phyloP scores from a whole-genome alignment of 2,888 invertebrate genomes.

The Pollenia labialis region DNA sequence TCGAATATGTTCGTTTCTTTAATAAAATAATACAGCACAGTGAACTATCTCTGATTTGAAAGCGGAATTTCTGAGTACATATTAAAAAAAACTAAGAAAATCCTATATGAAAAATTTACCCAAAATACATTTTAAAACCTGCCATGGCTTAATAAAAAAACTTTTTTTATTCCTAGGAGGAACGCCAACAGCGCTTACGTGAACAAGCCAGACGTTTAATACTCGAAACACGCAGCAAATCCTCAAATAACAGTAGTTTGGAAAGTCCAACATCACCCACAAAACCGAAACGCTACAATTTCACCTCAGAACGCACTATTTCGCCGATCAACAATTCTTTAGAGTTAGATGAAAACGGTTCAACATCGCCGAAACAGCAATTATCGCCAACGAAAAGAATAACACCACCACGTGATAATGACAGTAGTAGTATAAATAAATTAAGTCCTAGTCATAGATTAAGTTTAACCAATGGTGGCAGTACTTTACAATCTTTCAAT shows the following conservation, averaged over 20 bases:
- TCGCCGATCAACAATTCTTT: slow-evolving; percentile 83
- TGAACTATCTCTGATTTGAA: too few relatives aligned
- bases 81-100: too few relatives aligned
- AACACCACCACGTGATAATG: slow-evolving; percentile 83
- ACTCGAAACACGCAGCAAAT: slow-evolving; percentile 90
- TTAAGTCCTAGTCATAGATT: slow-evolving; percentile 84
- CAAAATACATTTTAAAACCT: too few relatives aligned
- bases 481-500: slow-evolving; percentile 88
- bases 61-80: too few relatives aligned
- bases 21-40: too few relatives aligned
- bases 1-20: too few relatives aligned
- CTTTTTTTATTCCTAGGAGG: slow-evolving; percentile 86
- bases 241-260: slow-evolving; percentile 76
- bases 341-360: slow-evolving; percentile 77
- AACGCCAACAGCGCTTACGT: slow-evolving; percentile 92
- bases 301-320: slow-evolving; percentile 83
- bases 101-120: too few relatives aligned
- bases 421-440: slow-evolving; percentile 75
- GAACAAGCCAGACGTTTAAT: slow-evolving; percentile 95
- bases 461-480: slow-evolving; percentile 81
- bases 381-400: slow-evolving; percentile 79
- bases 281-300: slow-evolving; percentile 82
- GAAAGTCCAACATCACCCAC: slow-evolving; percentile 81
- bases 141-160: not conserved
- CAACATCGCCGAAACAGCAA: slow-evolving; percentile 62